phyloP scores from a whole-genome alignment of 1,140 invertebrate species.

The Popillia japonica region DNA sequence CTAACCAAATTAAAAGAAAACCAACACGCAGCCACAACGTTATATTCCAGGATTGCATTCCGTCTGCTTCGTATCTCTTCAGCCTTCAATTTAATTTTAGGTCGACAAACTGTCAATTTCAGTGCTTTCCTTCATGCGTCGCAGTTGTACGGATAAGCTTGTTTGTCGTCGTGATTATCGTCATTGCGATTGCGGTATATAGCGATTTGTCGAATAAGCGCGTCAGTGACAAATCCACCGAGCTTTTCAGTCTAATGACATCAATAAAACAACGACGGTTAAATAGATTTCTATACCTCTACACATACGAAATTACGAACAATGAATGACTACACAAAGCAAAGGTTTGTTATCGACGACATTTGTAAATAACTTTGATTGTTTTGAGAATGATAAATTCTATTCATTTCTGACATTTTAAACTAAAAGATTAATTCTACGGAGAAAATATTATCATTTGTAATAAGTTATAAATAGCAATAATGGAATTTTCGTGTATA shows the following conservation, averaged over 20 bases:
- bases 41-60: neutral
- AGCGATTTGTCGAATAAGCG: neutral
- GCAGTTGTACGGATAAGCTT: neutral
- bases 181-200: neutral
- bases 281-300: neutral
- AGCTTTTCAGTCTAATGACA: neutral
- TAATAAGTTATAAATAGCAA: too few relatives aligned
- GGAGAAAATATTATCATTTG: neutral
- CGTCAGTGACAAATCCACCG: neutral
- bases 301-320: neutral
- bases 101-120: slow-evolving; percentile 1
- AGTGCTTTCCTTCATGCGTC: neutral
- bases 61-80: neutral
- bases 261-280: neutral
- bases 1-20: neutral
- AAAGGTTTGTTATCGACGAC: slow-evolving; percentile 1
- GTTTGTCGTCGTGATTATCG: neutral
- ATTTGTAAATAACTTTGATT: neutral
- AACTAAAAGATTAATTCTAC: neutral
- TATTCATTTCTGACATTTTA: neutral
- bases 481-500: too few relatives aligned
- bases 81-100: neutral
- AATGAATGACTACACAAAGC: neutral
- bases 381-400: neutral
- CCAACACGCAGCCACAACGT: neutral